These are phyloP conservation scores for Atlantisia rogersi DNA, from an alignment of 2,113 vertebrate genomes.

Conservation along the genomic window DNA sequence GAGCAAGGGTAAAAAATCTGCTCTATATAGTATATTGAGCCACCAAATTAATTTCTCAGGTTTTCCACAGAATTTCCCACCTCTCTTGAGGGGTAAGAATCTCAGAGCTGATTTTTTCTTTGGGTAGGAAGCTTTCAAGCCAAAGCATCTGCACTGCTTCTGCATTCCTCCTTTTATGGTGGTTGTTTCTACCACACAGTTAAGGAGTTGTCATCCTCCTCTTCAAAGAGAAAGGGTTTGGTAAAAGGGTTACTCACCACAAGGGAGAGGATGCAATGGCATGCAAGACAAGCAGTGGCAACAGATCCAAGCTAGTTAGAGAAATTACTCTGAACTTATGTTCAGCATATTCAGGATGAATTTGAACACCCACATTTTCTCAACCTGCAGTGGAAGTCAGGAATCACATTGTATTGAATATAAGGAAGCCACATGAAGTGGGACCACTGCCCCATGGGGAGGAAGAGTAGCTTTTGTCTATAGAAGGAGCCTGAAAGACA, in stretches of 20 bases:
- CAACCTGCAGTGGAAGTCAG: background rate
- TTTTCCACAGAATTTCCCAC: background rate
- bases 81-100: background rate
- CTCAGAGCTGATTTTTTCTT: background rate
- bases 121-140: background rate
- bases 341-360: background rate
- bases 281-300: background rate
- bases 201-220: background rate
- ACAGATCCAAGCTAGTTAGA: background rate
- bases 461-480: background rate
- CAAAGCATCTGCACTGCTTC: background rate
- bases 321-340: background rate
- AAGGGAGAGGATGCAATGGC: background rate
- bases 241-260: background rate
- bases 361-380: background rate
- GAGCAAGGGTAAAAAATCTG: background rate
- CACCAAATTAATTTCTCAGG: background rate
- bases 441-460: background rate
- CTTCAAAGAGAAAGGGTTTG: background rate
- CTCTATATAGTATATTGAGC: background rate
- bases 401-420: background rate
- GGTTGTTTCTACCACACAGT: background rate
- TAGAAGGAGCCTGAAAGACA: background rate
- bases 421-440: background rate
- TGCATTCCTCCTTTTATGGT: background rate